A percentile compares a stretch with the other conserved stretches of the same genome.
Evolutionary conservation across 2,888 invertebrate genomes (phyloP).

Genomic region (Balanococcus diminutus): DNA sequence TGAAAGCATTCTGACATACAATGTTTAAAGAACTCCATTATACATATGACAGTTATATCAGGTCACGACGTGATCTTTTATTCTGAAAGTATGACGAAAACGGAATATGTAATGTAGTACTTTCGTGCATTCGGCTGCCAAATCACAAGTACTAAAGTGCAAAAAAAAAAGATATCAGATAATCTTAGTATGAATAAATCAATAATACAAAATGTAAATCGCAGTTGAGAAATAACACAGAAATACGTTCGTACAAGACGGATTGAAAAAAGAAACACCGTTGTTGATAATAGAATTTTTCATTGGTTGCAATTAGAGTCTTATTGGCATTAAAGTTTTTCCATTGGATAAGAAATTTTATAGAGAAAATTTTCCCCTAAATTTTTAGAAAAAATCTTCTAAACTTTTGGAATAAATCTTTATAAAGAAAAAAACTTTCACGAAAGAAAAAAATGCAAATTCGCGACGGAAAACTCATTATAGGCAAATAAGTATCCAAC

Average conservation of each 20-base stretch:
- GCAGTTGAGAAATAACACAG: not conserved
- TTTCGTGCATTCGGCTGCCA: not conserved
- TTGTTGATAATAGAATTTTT: not conserved
- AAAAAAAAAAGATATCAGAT: not conserved
- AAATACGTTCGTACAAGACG: not conserved
- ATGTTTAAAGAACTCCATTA: constrained; percentile 38
- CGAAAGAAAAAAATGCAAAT: too few species aligned
- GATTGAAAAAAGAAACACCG: not conserved
- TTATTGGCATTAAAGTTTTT: too few species aligned
- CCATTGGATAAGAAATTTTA: too few species aligned
- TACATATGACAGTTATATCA: constrained; percentile 33
- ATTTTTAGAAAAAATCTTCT: too few species aligned
- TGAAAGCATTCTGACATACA: constrained; percentile 31
- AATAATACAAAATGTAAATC: not conserved
- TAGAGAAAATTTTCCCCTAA: too few species aligned
- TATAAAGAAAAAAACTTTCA: too few species aligned
- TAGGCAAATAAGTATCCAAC: too few species aligned
- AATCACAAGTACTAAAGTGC: not conserved
- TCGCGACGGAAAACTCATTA: too few species aligned
- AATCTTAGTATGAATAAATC: constrained; percentile 17
- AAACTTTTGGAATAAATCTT: too few species aligned
- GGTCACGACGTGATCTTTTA: constrained; percentile 40
- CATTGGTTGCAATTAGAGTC: too few species aligned
- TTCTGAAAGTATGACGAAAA: constrained; percentile 38
- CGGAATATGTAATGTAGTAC: constrained; percentile 35